Base-by-base conservation (phyloP, 35 echinoderm and acorn worm genomes). In the Anneissia japonica region DNA sequence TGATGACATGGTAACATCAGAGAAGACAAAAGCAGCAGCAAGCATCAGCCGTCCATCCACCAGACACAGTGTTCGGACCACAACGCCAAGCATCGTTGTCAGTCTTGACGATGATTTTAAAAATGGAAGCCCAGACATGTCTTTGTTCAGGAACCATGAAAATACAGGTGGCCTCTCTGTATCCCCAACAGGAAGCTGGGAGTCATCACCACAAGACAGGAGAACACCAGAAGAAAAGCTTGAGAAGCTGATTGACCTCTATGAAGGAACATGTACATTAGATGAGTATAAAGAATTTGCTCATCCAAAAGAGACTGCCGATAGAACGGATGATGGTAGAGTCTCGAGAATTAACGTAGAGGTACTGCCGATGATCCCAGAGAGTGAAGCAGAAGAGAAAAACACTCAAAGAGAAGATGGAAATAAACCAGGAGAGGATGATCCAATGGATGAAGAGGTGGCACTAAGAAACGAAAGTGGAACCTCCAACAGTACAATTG, bases 171-270 rank as follows among this genome's bases (percentile, higher is more conserved):
- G 10, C 33, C 72, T 26, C 36, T 77, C 5, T 39, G 29, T 30
- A 80, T 34, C 28, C 14, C 32, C 35, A 9, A 34, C 14, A 23
- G 55, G 76, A 37, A 84, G 72, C 21, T 75, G 37, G 38, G 73
- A 74, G 10, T 46, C 84, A 23, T 83, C 81, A 21, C n/a, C 86
- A 77, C 30, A 34, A 1, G 76, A 37, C 0, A 79, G 93, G 29
- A 74, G 89, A 29, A 97, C 91, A 38, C 95, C 95, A 14, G 91
- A 87, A 38, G 95, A 97, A 55, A 91, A 88, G 35, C 85, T 97
- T 19, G 92, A 97, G 43, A 97, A 97, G 83, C 84, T 97, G 81
- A 97, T 97, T n/a, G 95, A 97, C 43, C 81, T 97, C 4, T 97
- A 97, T 30, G 95, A 97, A 73, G 95, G 95, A 3, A 85, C 76